Evolutionary conservation across 1,140 invertebrate species (phyloP), one percentile per base, ranked within the genome.

Genomic region (Leptinotarsa defecta): DNA sequence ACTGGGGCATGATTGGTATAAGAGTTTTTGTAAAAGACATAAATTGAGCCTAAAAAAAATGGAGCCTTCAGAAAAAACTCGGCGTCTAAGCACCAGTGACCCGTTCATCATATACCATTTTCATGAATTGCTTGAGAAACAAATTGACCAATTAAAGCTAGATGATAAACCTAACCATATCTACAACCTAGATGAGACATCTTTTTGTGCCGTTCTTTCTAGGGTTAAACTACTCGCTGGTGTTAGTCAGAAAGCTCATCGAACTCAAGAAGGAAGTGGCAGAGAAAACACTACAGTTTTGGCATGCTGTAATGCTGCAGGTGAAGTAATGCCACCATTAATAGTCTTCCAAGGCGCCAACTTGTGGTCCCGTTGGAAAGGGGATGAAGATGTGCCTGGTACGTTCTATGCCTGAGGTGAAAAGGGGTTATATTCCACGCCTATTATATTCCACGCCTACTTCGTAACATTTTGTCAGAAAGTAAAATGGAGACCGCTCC

Each of bases 211-310:
- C 17, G 49, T 17, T 52, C 13, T 13, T 52, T n/a, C 49, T 52
- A 52, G 49, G 17, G 49, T 52, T 52, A 5, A 24, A 24, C 24
- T 24, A 4, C 24, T 24, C 24, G 2, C 22, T 24, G 22, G 22
- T 20, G 49, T 52, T 52, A 8, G 49, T 15, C 49, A 52, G 49
- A 52, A 52, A 52, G 52, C 52, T 57, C 4, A 57, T 57, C 52
- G 52, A 19, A 57, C 15, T 57, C 52, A 57, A 57, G n/a, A 57
- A 57, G 15, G 52, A 57, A 57, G 52, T 57, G 52, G 52, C 52
- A 57, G 52, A 57, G 52, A 57, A 57, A 57, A 57, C 52, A 57
- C 52, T 57, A 57, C 52, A 57, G 52, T 57, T 57, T 57, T 57
- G 52, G 52, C 52, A 57, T 57, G 52, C 52, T 57, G 4, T 19